Evolutionary conservation across 2,888 invertebrate species (phyloP).

Genomic region (Capitulum mitella): DNA sequence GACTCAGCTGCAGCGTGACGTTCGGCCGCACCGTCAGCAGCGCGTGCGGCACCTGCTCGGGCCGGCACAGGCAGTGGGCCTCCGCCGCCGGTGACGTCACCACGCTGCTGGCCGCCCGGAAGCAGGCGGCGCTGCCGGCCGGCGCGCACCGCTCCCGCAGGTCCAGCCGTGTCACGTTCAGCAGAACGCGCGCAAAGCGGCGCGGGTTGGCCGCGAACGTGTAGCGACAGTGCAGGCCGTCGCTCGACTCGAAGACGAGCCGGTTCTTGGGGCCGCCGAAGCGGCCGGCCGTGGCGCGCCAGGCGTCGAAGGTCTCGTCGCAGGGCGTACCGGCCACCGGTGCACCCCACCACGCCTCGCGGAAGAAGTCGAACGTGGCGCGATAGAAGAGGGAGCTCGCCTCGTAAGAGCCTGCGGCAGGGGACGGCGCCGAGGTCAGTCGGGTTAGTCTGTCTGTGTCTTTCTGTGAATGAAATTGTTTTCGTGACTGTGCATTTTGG

Average conservation of each 20-base stretch:
- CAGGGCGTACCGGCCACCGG: constrained; percentile 72
- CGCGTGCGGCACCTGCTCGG: constrained; percentile 46
- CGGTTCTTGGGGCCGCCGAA: constrained; percentile 78
- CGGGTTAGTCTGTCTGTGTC: no score
- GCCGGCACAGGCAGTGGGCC: background rate
- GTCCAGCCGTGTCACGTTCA: constrained; percentile 37
- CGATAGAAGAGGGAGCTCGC: constrained; percentile 91
- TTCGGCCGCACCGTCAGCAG: background rate
- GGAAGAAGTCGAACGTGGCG: constrained; percentile 91
- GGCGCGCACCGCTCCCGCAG: constrained; percentile 26
- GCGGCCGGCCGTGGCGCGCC: constrained; percentile 63
- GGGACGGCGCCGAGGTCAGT: no score
- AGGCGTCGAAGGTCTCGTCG: constrained; percentile 79
- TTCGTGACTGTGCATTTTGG: no score
- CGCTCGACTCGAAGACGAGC: constrained; percentile 71
- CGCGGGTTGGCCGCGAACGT: constrained; percentile 38
- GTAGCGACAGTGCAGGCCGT: constrained; percentile 39
- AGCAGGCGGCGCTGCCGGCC: background rate
- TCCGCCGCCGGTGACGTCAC: background rate
- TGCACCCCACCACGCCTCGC: constrained; percentile 77
- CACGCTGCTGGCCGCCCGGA: background rate
- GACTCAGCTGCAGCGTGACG: background rate
- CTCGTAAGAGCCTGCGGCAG: constrained; percentile 60
- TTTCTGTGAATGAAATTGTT: no score
- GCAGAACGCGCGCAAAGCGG: constrained; percentile 38